A percentile compares a stretch with the other conserved stretches of the same genome.
Conservation (phyloP, 2,797 vertebrate genomes). For the Pyrocephalus nanus region DNA sequence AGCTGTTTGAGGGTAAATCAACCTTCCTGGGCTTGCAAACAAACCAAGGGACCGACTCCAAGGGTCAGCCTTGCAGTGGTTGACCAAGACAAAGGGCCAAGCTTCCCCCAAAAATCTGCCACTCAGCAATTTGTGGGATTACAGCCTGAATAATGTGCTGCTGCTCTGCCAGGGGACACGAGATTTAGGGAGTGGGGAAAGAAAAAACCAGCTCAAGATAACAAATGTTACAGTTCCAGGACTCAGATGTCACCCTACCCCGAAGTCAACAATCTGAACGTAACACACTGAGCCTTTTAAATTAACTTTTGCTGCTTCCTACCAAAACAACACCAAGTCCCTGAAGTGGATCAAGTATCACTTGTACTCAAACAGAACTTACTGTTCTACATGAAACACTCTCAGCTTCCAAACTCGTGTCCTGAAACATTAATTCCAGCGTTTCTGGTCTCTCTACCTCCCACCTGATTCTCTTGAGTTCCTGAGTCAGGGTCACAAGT, state of each 20-base stretch:
- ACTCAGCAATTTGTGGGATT: not conserved
- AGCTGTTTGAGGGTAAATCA: not conserved
- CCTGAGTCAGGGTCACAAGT: not conserved
- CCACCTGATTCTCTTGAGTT: not conserved
- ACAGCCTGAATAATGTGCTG: not conserved
- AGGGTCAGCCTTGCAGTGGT: not conserved
- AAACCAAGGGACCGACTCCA: not conserved
- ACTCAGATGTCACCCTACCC: slow-evolving; percentile 45
- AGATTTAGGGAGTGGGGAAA: not conserved
- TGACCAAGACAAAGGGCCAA: not conserved
- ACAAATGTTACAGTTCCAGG: not conserved
- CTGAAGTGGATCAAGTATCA: not conserved
- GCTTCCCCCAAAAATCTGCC: not conserved
- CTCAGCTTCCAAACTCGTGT: not conserved
- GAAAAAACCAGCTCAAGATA: not conserved
- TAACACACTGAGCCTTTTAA: slow-evolving; percentile 23
- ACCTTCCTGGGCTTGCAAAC: not conserved
- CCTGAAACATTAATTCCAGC: not conserved
- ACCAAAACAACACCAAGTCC: not conserved
- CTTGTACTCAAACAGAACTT: not conserved
- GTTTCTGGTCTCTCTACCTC: not conserved
- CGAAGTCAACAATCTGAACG: not conserved
- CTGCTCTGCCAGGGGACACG: not conserved
- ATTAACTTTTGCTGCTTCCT: not conserved
- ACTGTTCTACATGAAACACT: not conserved